Conservation (phyloP, 2,113 vertebrate species). For the Cinclus mexicanus region DNA sequence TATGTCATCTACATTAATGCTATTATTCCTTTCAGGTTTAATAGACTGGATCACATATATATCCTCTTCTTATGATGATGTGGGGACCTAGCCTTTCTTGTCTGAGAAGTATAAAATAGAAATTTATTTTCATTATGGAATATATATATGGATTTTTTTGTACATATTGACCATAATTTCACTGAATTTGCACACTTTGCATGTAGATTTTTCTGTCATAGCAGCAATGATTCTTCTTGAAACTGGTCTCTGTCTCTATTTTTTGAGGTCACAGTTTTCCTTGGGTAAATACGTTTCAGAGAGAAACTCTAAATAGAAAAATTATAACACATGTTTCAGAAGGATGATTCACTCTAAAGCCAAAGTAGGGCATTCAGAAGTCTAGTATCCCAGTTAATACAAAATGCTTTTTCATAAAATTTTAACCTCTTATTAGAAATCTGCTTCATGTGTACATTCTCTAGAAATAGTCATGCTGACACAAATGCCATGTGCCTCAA, state of each 20-base stretch:
- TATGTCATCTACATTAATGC: not conserved
- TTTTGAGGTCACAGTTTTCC: not conserved
- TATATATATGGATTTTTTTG: not conserved
- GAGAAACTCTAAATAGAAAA: not conserved
- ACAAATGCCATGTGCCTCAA: rapidly evolving
- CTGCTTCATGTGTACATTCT: not conserved
- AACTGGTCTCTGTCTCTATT: not conserved
- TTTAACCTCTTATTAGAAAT: not conserved
- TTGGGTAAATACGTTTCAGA: not conserved
- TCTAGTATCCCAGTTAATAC: not conserved
- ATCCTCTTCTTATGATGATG: not conserved
- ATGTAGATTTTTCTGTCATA: not conserved
- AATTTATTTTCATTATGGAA: not conserved
- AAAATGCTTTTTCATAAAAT: not conserved
- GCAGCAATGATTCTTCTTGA: not conserved
- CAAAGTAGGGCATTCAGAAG: not conserved
- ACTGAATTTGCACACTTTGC: not conserved
- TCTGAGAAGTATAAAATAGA: not conserved
- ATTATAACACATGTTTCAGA: not conserved
- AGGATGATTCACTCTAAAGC: not conserved
- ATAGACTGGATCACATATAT: not conserved
- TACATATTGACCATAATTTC: not conserved
- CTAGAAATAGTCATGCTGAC: not conserved
- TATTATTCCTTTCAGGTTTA: not conserved
- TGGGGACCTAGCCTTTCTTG: not conserved